Conservation (phyloP, 2,113 vertebrate genomes). For the Eulemur macaco region DNA sequence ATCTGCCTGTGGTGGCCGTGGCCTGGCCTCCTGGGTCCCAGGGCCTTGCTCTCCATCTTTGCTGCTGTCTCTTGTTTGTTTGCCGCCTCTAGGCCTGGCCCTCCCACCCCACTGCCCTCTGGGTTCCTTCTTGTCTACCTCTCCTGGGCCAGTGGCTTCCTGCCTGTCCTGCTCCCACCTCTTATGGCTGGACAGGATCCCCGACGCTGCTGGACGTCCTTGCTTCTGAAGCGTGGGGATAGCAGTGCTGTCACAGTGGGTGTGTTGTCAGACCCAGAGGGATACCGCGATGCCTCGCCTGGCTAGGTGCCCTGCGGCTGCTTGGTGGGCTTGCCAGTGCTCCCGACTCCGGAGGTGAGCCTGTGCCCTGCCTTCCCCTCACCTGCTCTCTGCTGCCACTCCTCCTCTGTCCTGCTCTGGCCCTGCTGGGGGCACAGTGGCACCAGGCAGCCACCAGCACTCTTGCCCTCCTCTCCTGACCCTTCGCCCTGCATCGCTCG, state of each 20-base stretch:
- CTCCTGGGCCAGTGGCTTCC: not conserved
- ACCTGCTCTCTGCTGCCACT: not conserved
- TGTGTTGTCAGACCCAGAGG: not conserved
- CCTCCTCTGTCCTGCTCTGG: not conserved
- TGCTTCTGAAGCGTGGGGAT: not conserved
- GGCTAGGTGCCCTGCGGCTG: not conserved
- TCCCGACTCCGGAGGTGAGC: not conserved
- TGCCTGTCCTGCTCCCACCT: too few relatives aligned
- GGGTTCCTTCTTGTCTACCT: not conserved
- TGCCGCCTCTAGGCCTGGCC: not conserved
- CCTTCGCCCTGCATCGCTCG: accelerated
- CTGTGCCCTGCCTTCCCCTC: not conserved
- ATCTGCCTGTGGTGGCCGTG: not conserved
- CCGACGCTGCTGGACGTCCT: not conserved
- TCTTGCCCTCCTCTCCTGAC: too few relatives aligned
- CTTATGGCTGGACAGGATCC: not conserved
- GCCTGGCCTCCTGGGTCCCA: not conserved
- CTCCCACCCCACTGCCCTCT: not conserved
- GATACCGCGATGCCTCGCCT: too few relatives aligned
- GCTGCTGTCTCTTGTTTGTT: not conserved
- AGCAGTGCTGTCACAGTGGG: accelerated
- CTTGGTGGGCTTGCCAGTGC: accelerated
- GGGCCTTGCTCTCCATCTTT: not conserved
- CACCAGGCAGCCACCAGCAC: not conserved
- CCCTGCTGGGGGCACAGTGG: not conserved